Percentiles rank a stretch among this genome's conserved stretches.
These are phyloP conservation scores for Pteronotus mesoamericanus DNA, from an alignment of 2,797 vertebrate species.

Conservation along the genomic window DNA sequence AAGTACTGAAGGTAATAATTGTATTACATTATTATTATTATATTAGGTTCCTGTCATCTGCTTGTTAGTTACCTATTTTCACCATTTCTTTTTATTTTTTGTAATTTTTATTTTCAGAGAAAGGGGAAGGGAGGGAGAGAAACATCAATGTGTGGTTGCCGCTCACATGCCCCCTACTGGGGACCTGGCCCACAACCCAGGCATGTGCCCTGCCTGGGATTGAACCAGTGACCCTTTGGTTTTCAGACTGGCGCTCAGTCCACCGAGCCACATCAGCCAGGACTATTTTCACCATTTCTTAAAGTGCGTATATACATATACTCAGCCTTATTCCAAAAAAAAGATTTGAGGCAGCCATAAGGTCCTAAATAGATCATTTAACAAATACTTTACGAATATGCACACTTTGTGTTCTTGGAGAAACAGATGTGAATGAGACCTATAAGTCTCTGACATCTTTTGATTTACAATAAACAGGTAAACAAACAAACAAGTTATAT, in stretches of 20 bases:
- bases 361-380: not conserved
- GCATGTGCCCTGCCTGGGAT: no score
- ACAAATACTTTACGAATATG: not conserved
- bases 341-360: not conserved
- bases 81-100: not conserved
- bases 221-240: no score
- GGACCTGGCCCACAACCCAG: no score
- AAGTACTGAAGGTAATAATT: conserved; percentile 76
- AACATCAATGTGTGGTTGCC: not conserved
- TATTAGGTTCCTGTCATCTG: not conserved
- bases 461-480: not conserved
- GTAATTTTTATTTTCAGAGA: no score
- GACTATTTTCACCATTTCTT: not conserved
- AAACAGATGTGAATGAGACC: not conserved
- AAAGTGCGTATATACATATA: not conserved
- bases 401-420: not conserved
- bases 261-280: no score
- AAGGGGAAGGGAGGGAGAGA: no score
- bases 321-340: not conserved
- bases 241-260: no score
- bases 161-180: no score
- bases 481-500: not conserved
- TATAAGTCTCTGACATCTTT: not conserved
- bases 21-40: not conserved
- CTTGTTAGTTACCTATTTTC: not conserved